phyloP scores from a whole-genome alignment of 2,888 invertebrate genomes.

The Altica lythri region DNA sequence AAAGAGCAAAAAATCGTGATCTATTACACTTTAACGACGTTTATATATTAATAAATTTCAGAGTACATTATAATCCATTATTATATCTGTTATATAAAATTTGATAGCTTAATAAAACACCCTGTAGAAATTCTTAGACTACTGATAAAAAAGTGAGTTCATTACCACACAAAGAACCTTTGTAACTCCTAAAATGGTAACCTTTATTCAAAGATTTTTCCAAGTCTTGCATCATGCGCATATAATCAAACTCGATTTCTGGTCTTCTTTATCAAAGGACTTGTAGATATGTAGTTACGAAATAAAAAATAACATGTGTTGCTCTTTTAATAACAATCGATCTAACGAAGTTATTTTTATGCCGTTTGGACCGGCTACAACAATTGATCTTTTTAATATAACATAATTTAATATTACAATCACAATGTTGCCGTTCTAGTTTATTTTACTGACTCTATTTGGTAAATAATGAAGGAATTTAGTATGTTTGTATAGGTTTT shows the following conservation, averaged over 20 bases:
- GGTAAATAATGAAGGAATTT: too few relatives aligned
- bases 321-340: conserved; percentile 2
- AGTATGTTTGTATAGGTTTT: too few relatives aligned
- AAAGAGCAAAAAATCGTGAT: too few relatives aligned
- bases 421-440: too few relatives aligned
- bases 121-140: conserved; percentile 12
- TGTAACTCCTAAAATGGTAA: conserved; percentile 22
- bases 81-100: too few relatives aligned
- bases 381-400: too few relatives aligned
- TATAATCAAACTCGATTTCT: conserved; percentile 5
- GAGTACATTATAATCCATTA: too few relatives aligned
- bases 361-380: conserved; percentile 5
- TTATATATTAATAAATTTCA: too few relatives aligned
- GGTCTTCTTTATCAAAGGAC: conserved; percentile 7
- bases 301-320: conserved; percentile 12
- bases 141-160: conserved; percentile 17
- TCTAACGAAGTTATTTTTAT: conserved; percentile 11
- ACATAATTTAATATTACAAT: too few relatives aligned
- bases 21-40: too few relatives aligned
- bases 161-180: conserved; percentile 25
- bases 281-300: conserved; percentile 8
- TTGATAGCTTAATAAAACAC: too few relatives aligned
- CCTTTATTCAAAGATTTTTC: conserved; percentile 15
- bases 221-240: conserved; percentile 3
- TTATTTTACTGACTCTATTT: too few relatives aligned